These are phyloP conservation scores for Cryptophagus acutangulus DNA, from an alignment of 2,888 invertebrate species.

Conservation along the genomic window DNA sequence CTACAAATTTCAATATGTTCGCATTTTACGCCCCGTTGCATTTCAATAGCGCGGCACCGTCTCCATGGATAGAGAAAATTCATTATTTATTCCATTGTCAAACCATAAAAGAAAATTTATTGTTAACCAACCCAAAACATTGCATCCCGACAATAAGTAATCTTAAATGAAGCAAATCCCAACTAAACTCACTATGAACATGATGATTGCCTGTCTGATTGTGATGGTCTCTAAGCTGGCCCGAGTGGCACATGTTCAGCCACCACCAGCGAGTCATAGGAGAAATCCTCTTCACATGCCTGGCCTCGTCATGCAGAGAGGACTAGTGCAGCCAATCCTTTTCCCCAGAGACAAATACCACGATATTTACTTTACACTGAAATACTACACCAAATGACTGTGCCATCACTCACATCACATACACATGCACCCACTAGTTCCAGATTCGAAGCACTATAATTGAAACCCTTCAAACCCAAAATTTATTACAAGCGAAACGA, in stretches of 20 bases:
- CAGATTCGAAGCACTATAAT: too few species aligned
- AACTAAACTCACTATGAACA: constrained; percentile 4
- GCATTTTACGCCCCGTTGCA: too few species aligned
- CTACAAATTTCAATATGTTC: too few species aligned
- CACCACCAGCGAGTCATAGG: constrained; percentile 62
- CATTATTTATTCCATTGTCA: too few species aligned
- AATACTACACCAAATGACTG: constrained; percentile 4
- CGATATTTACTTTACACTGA: constrained; percentile 3
- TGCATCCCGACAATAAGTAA: too few species aligned
- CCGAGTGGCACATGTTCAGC: constrained; percentile 58
- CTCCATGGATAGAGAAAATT: too few species aligned
- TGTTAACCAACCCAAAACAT: too few species aligned
- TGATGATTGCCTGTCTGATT: constrained; percentile 7
- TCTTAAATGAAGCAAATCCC: too few species aligned
- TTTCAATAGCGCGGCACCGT: too few species aligned
- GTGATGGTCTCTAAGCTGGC: constrained; percentile 47
- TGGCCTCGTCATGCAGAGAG: constrained; percentile 12
- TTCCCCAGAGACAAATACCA: constrained; percentile 8
- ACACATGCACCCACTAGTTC: background rate
- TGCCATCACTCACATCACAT: constrained; percentile 14
- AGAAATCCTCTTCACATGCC: constrained; percentile 21
- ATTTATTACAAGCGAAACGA: too few species aligned
- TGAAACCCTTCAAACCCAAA: too few species aligned
- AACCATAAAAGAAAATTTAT: too few species aligned
- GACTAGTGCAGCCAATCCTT: constrained; percentile 3